Base-by-base conservation (phyloP, 2,797 vertebrate species). In the Heteromormyrus szaboi region DNA sequence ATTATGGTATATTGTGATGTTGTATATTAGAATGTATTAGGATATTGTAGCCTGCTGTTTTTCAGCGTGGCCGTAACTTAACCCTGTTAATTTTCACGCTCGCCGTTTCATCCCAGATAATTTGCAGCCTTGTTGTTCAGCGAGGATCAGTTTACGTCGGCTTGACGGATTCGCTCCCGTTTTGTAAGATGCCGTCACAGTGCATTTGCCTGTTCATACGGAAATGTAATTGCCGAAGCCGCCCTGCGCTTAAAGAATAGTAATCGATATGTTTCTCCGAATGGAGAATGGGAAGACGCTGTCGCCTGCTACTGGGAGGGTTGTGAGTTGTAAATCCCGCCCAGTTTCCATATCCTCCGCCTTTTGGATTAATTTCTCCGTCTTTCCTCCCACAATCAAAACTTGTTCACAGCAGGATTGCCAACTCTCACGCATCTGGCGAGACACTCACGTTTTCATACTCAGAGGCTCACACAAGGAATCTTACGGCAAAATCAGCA, bases 141-240 rank as follows among this genome's bases (percentile, higher is more conserved):
- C 19, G 17, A 46, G 76, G 76, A 81, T 81, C 76, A 81, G 76
- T 81, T 81, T 81, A 81, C 76, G 6, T 81, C 37, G 33, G 17
- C 76, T 81, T 44, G 76, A 81, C 76, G 37, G 76, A 81, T 81
- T 81, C 76, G 41, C 76, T 81, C 76, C 76, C 76, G 76, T 81
- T 81, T 81, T 81, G 19, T 44, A n/a, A 81, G 76, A 81, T 44
- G 76, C 76, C 76, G 76, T 81, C 76, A 81, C 37, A 44, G 76
- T 19, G 41, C 17, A 46, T 81, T 81, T 81, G 76, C 76, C 76
- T 46, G 33, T 46, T 81, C 37, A 46, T 41, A 46, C 2, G 19
- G 33, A 29, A 81, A 81, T 81, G 37, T 81, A 41, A 81, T 46
- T 81, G 76, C 19, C 17, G 76, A 81, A 14, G 76, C 37, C 41